Percentiles rank a stretch among this genome's conserved stretches.
phyloP scores from a whole-genome alignment of 2,113 vertebrate genomes.

The Cyanoliseus patagonus region DNA sequence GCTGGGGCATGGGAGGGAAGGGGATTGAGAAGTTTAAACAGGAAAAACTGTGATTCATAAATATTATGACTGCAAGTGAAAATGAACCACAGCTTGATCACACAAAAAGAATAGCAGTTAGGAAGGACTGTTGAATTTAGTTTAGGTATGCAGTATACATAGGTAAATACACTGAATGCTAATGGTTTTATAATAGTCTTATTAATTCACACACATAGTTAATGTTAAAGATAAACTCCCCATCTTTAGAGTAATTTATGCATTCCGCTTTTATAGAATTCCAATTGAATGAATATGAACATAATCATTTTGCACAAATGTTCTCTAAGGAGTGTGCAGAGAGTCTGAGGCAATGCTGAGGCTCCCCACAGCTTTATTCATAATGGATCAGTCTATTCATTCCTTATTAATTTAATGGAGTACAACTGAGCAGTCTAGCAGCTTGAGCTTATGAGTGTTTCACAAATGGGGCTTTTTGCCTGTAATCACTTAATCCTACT shows the following conservation, averaged over 20 bases:
- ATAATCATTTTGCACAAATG: slow-evolving; percentile 86
- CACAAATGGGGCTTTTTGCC: slow-evolving; percentile 91
- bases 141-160: slow-evolving; percentile 66
- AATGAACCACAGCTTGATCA: slow-evolving; percentile 72
- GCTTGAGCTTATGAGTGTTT: slow-evolving; percentile 90
- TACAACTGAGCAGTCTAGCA: slow-evolving; percentile 85
- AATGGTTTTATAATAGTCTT: slow-evolving; percentile 95
- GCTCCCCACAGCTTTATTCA: slow-evolving; percentile 86
- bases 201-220: slow-evolving; percentile 93
- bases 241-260: slow-evolving; percentile 84
- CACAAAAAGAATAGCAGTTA: slow-evolving; percentile 67
- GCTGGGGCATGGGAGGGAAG: neutral
- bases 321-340: slow-evolving; percentile 81
- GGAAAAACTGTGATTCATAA: slow-evolving; percentile 54
- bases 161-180: slow-evolving; percentile 85
- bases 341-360: slow-evolving; percentile 78
- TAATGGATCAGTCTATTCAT: slow-evolving; percentile 87
- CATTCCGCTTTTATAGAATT: slow-evolving; percentile 86
- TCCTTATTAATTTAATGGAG: slow-evolving; percentile 93
- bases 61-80: slow-evolving; percentile 69
- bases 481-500: slow-evolving; percentile 98
- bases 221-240: slow-evolving; percentile 86
- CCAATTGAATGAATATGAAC: slow-evolving; percentile 85
- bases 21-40: slow-evolving; percentile 7
- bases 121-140: slow-evolving; percentile 63